These are phyloP conservation scores for Catharus bicknelli DNA, from an alignment of 2,113 vertebrate species.

Conservation along the genomic window DNA sequence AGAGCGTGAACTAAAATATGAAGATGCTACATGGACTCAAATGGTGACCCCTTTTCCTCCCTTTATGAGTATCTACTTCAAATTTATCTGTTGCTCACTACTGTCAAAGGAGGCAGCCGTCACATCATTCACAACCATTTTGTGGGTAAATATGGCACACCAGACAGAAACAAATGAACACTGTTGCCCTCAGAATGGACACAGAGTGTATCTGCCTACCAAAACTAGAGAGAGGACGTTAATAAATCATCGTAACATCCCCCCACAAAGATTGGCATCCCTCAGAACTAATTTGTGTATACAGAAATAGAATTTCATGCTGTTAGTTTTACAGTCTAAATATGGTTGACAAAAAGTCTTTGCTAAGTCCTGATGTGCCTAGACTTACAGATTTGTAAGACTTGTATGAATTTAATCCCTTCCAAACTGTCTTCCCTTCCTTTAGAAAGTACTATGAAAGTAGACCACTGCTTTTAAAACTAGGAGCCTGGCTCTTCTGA, in stretches of 20 bases:
- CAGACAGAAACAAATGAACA: not conserved
- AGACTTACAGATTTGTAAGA: not conserved
- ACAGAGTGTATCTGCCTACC: not conserved
- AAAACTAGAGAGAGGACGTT: not conserved
- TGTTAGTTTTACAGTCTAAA: not conserved
- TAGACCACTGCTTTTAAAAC: slow-evolving; percentile 35
- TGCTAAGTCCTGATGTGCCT: not conserved
- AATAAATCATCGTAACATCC: not conserved
- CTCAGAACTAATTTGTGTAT: not conserved
- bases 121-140: not conserved
- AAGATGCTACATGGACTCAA: not conserved
- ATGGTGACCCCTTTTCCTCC: not conserved
- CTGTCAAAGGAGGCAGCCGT: not conserved
- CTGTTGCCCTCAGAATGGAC: not conserved
- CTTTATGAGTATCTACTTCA: not conserved
- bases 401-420: not conserved
- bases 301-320: not conserved
- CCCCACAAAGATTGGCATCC: not conserved
- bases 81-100: not conserved
- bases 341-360: not conserved
- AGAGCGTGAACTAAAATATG: not conserved
- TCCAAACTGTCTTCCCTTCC: not conserved
- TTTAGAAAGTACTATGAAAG: not conserved
- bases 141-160: not conserved
- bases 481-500: slow-evolving; percentile 5